Percentiles rank a stretch among this genome's conserved stretches.
phyloP scores from a whole-genome alignment of 2,113 vertebrate genomes.

The Pterophyllum scalare region DNA sequence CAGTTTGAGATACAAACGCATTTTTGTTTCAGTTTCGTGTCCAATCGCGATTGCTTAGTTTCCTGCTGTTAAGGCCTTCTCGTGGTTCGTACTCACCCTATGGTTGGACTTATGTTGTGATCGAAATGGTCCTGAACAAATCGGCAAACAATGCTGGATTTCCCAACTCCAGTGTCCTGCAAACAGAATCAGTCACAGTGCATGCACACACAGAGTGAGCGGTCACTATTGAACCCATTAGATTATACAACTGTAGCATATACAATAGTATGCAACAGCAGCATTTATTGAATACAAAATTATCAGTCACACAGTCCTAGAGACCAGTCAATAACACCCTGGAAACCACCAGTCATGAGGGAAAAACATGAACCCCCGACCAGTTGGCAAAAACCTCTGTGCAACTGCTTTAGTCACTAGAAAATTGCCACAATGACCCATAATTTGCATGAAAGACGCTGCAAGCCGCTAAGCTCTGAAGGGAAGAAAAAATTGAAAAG shows the following conservation, averaged over 20 bases:
- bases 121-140: conserved; percentile 98
- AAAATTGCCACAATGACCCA: too few relatives aligned
- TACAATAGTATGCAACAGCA: background rate
- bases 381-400: too few relatives aligned
- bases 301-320: too few relatives aligned
- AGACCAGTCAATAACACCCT: too few relatives aligned
- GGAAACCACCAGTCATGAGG: too few relatives aligned
- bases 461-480: too few relatives aligned
- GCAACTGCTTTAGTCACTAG: too few relatives aligned
- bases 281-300: background rate
- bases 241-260: background rate
- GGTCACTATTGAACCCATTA: background rate
- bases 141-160: conserved; percentile 96
- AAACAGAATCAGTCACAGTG: conserved; percentile 28
- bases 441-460: too few relatives aligned
- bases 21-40: background rate
- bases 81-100: conserved; percentile 84
- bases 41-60: background rate
- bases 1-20: background rate
- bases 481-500: too few relatives aligned
- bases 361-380: too few relatives aligned
- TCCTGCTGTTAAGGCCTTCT: background rate
- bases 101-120: conserved; percentile 97
- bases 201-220: background rate
- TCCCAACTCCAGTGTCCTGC: conserved; percentile 98